These are phyloP conservation scores for Byasa hedistus DNA, from an alignment of 2,888 invertebrate species.

Conservation along the genomic window DNA sequence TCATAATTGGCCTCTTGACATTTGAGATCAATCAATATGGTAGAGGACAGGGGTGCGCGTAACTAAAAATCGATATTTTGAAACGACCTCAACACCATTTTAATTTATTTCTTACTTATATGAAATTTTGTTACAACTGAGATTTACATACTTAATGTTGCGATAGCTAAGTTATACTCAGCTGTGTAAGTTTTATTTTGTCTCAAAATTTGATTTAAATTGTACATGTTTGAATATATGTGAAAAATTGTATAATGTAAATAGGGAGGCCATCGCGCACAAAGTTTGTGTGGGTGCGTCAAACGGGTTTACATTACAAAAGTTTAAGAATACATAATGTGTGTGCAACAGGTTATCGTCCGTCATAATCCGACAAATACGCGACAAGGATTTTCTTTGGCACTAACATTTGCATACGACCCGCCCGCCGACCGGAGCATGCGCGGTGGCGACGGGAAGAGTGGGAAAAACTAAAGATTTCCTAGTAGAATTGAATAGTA, in stretches of 20 bases:
- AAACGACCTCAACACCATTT: no score
- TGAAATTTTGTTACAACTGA: no score
- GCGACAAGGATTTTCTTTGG: slow-evolving; percentile 67
- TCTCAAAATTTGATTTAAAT: neutral
- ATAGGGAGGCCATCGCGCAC: slow-evolving; percentile 8
- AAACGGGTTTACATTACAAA: slow-evolving; percentile 49
- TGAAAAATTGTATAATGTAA: neutral
- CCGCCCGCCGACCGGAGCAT: slow-evolving; percentile 54
- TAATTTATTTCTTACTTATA: no score
- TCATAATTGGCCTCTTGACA: slow-evolving; percentile 4
- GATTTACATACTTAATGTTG: no score
- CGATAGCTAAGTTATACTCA: no score
- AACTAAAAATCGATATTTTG: slow-evolving; percentile 25
- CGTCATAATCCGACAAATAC: slow-evolving; percentile 71
- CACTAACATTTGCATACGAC: slow-evolving; percentile 68
- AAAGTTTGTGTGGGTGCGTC: slow-evolving; percentile 25
- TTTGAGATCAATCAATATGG: slow-evolving; percentile 14
- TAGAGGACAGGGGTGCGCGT: slow-evolving; percentile 13
- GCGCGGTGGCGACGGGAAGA: slow-evolving; percentile 55
- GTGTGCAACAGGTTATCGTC: slow-evolving; percentile 74
- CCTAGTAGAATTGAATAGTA: slow-evolving; percentile 42
- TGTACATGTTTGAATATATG: neutral
- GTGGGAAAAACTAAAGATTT: slow-evolving; percentile 45
- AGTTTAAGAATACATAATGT: slow-evolving; percentile 64
- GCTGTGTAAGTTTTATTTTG: slow-evolving; percentile 22